Conservation (phyloP, 2,888 invertebrate species). For the Plutella xylostella region DNA sequence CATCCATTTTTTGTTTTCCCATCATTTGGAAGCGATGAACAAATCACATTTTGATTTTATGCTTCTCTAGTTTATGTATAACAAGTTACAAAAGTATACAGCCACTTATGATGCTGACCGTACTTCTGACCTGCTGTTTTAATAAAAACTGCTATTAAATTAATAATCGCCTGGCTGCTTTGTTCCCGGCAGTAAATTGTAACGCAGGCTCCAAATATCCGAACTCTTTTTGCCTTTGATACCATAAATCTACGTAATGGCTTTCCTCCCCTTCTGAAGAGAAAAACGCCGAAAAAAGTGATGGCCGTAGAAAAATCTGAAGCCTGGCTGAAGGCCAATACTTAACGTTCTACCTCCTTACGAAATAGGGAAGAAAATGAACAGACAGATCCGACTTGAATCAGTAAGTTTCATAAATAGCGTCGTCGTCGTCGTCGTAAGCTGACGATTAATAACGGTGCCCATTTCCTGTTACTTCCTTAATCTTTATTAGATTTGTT, state of each 20-base stretch:
- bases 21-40: no score
- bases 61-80: no score
- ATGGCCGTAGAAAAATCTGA: constrained; percentile 39
- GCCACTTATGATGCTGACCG: no score
- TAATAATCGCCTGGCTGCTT: neutral
- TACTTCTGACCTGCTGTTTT: no score
- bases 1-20: no score
- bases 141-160: neutral
- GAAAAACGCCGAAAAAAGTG: constrained; percentile 34
- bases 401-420: no score
- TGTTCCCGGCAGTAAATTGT: neutral
- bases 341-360: constrained; percentile 14
- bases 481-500: no score
- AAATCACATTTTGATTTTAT: no score
- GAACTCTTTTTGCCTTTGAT: constrained; percentile 31
- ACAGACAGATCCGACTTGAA: neutral
- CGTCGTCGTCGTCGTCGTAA: no score
- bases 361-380: neutral
- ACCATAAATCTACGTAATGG: constrained; percentile 61
- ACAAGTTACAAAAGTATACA: no score
- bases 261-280: constrained; percentile 31
- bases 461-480: no score
- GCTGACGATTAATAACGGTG: no score
- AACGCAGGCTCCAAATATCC: constrained; percentile 3
- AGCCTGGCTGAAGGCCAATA: constrained; percentile 43